phyloP scores from a whole-genome alignment of 2,888 invertebrate species.

The Tipula lateralis region DNA sequence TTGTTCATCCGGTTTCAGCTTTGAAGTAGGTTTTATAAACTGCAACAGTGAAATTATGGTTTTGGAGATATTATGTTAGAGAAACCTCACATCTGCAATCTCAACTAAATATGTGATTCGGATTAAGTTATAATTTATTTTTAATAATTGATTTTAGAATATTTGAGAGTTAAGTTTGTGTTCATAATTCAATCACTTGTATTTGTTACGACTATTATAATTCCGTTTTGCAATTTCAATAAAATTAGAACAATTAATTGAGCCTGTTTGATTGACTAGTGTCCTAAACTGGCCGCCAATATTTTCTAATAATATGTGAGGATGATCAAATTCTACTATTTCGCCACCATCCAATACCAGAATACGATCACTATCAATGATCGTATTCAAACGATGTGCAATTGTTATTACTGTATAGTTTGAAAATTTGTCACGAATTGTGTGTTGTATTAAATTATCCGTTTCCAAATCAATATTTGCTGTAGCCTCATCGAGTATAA shows the following conservation, averaged over 20 bases:
- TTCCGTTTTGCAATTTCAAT: slow-evolving; percentile 56
- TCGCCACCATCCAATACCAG: slow-evolving; percentile 74
- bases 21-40: too few relatives aligned
- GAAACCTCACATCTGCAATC: too few relatives aligned
- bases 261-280: slow-evolving; percentile 66
- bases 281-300: slow-evolving; percentile 57
- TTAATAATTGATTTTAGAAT: too few relatives aligned
- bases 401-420: slow-evolving; percentile 87
- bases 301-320: slow-evolving; percentile 59
- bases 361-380: slow-evolving; percentile 84
- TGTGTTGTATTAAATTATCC: slow-evolving; percentile 77
- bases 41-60: too few relatives aligned
- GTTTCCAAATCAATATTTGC: slow-evolving; percentile 80
- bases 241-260: slow-evolving; percentile 54
- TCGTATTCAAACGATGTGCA: slow-evolving; percentile 84
- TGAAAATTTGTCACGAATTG: slow-evolving; percentile 72
- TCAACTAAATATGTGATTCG: too few relatives aligned
- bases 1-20: too few relatives aligned
- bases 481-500: slow-evolving; percentile 69
- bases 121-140: too few relatives aligned
- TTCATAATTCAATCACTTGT: neutral
- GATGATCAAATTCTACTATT: slow-evolving; percentile 71
- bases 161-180: too few relatives aligned
- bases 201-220: slow-evolving; percentile 34
- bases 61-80: too few relatives aligned